Evolutionary conservation across 2,888 invertebrate species (phyloP), one percentile per base, ranked within the genome.

Genomic region (Limnephilus rhombicus): DNA sequence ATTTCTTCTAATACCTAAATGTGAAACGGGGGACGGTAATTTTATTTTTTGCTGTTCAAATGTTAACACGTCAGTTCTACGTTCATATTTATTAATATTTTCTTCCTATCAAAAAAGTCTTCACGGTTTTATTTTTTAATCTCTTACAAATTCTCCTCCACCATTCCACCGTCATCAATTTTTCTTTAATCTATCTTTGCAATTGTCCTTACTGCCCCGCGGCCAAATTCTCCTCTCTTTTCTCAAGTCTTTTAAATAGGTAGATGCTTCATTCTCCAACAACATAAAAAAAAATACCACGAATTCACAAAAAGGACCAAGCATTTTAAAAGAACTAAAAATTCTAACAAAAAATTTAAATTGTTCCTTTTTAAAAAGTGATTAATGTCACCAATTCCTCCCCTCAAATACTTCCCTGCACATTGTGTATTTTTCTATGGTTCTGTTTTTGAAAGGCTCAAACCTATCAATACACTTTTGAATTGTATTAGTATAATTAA

Each of bases 151-250:
- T 15, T 80, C 41, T n/a, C 80, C 18, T 37, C 31, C 12, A 83
- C 15, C 37, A 83, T 83, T 83, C 37, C 24, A 37, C 83, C 83
- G 24, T 83, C 83, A 37, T 83, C 83, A 83, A 83, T 83, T 82
- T 82, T 81, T 49, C 89, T 81, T 34, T 41, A 45, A 24, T 90
- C 83, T 80, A 31, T 29, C 80, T 37, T 89, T 81, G 41, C 89
- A 82, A 41, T 81, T 80, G 89, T 90, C 82, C 82, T 41, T 31
- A 90, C 41, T 82, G 82, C 82, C 89, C 89, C 82, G 89, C 11
- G 89, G 89, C 41, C 80, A 34, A 45, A 45, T 45, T 82, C 89
- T 49, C 89, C 83, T 24, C 83, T 37, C 41, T n/a, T 37, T 83
- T 37, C 18, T 83, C 83, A 41, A 83, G 83, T 37, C 37, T 34